Evolutionary conservation across 2,888 invertebrate genomes (phyloP), one percentile per base, ranked within the genome.

Genomic region (Temnothorax ravouxi): DNA sequence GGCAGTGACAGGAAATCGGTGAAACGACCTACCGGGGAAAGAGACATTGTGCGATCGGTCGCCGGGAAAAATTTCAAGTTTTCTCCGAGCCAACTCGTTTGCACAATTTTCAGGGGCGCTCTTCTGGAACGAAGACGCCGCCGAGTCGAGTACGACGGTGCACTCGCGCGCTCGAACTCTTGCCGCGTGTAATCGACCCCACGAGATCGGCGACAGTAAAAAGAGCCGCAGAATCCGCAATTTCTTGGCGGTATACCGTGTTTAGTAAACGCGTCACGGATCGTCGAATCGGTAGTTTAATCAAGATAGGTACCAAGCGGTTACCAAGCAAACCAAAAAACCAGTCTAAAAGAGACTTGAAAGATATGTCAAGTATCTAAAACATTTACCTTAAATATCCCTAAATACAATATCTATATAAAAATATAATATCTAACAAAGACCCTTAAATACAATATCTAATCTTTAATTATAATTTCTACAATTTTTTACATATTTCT

Each of bases 61-160:
- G 66, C 8, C 61, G 76, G 84, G 88, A 89, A 89, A 91, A 92
- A 92, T 91, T 88, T 84, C 83, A 83, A 89, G 90, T 91, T 92
- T 92, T 92, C 92, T 91, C 91, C 84, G 88, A 84, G 71, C 59
- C 84, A 86, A 88, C 86, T 71, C 83, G 82, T 64, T 87, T 84
- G 69, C 59, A 69, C 87, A 91, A 91, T 91, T 92, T 92, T 88
- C 88, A 84, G 74, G 86, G 83, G 88, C 92, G 87, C 86, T 93
- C 91, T 92, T 92, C 91, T 92, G 90, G 90, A 91, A 92, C 93
- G 91, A 88, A 90, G 87, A 84, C 88, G 84, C 83, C 82, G 79
- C 83, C 56, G 74, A 29, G 59, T 61, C 3, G n/a, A 61, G 69
- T 47, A 67, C 34, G 54, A 64, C 54, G 67, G 15, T 67, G 59